phyloP scores from a whole-genome alignment of 1,140 invertebrate species.

The Rhyacophila brunnea region DNA sequence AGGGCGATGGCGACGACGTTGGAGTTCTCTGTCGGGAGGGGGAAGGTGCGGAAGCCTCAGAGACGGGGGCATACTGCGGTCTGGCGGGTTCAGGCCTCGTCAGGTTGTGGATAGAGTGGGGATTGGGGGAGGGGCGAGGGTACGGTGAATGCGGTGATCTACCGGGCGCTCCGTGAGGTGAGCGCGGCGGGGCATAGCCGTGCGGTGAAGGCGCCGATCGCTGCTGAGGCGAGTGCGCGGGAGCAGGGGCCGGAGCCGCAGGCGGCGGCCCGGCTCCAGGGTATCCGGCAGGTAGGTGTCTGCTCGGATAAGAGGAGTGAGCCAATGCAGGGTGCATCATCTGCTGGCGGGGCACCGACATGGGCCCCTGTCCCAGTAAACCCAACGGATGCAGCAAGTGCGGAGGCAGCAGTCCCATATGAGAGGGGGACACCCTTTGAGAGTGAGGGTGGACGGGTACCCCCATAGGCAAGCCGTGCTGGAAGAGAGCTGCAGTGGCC shows the following conservation, averaged over 20 bases:
- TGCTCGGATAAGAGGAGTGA: slow-evolving; percentile 22
- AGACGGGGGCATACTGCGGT: slow-evolving; percentile 4
- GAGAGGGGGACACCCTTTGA: slow-evolving; percentile 37
- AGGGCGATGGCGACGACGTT: neutral
- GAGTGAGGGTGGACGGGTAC: slow-evolving; percentile 34
- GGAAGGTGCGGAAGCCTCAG: neutral
- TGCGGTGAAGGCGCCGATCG: slow-evolving; percentile 24
- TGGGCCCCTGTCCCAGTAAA: slow-evolving; percentile 41
- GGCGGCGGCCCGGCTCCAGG: slow-evolving; percentile 8
- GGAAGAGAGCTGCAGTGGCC: slow-evolving; percentile 26
- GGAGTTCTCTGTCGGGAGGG: neutral
- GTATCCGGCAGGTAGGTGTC: slow-evolving; percentile 20
- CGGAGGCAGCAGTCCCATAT: slow-evolving; percentile 38
- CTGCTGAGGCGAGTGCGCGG: slow-evolving; percentile 25
- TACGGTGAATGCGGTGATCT: slow-evolving; percentile 31
- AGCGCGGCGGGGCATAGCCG: slow-evolving; percentile 27
- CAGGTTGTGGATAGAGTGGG: slow-evolving; percentile 31
- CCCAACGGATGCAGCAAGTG: slow-evolving; percentile 40
- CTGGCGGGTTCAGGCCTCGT: slow-evolving; percentile 23
- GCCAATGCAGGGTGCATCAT: slow-evolving; percentile 9
- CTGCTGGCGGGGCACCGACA: slow-evolving; percentile 30
- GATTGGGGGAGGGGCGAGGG: slow-evolving; percentile 22
- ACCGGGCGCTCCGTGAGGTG: slow-evolving; percentile 24
- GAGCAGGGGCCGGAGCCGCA: slow-evolving; percentile 20
- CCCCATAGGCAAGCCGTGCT: slow-evolving; percentile 25